Evolutionary conservation across 2,888 invertebrate genomes (phyloP).

Genomic region (Nezara viridula): DNA sequence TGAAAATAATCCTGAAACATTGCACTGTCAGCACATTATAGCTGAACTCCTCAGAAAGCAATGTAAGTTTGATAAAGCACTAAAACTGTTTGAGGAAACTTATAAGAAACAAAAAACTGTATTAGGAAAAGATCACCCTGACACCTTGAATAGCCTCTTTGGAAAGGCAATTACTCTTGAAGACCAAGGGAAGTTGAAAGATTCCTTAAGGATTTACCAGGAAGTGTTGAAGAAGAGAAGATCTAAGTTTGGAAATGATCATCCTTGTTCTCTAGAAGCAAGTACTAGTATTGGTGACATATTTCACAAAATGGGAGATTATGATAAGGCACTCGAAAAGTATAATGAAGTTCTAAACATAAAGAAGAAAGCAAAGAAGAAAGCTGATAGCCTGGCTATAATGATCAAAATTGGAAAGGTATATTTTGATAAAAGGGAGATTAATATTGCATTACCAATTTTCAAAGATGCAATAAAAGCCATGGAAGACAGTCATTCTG

Average conservation of each 20-base stretch:
- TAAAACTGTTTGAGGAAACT: not conserved
- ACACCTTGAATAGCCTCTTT: not conserved
- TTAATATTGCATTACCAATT: not conserved
- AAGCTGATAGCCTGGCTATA: not conserved
- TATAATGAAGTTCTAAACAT: slow-evolving; percentile 4
- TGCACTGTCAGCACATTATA: not conserved
- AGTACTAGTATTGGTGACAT: not conserved
- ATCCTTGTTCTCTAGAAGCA: slow-evolving; percentile 1
- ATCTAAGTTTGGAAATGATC: not conserved
- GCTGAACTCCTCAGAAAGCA: not conserved
- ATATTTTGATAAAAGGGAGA: not conserved
- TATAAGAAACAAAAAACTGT: not conserved
- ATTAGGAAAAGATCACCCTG: slow-evolving; percentile 10
- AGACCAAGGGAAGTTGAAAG: slow-evolving; percentile 7
- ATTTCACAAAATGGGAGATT: slow-evolving; percentile 1
- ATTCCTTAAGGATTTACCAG: not conserved
- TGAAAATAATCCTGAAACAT: not conserved
- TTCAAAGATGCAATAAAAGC: not conserved
- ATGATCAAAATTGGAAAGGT: not conserved
- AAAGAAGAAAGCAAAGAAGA: not conserved
- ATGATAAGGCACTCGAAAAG: not conserved
- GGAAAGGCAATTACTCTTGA: not conserved
- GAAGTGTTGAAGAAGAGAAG: not conserved
- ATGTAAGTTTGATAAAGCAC: not conserved
- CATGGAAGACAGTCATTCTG: not conserved